Base-by-base conservation (phyloP, 2,888 invertebrate genomes). In the Cephus runcator region DNA sequence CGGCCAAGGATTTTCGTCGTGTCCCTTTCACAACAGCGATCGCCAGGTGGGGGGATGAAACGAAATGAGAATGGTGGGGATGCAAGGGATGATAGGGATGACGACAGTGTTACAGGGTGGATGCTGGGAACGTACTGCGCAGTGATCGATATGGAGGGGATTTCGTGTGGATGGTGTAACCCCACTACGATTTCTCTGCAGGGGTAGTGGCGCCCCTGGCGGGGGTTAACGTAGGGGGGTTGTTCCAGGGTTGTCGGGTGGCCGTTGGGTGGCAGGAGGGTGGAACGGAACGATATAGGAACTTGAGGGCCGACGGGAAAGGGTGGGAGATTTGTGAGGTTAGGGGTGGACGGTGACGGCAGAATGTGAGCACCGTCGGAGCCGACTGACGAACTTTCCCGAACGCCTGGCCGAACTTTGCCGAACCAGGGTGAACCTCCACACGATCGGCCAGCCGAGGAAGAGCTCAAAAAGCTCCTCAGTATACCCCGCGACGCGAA, bases 131-230 rank as follows among this genome's bases (percentile, higher is more conserved):
- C 77, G 82, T 81, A 82, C 84, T 79, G 82, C 81, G 82, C 83
- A 84, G 84, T 88, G 86, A 88, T 89, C 89, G 83, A 89, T 89
- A 88, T 86, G 84, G 84, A 85, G 85, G 86, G 84, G 87, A 33
- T 31, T 33, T 12, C 71, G 31, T 9, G 12, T 31, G 31, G 56
- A 56, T 56, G 56, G 56, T 56, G 6, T 56, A 6, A 56, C 56
- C 56, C 56, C 56, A 56, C 56, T 23, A 56, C 56, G 23, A 3
- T 56, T 56, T 56, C 56, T 23, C 56, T 23, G 33, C 71, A 23
- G 71, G 71, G 71, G 31, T 31, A 34, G 71, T 31, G 12, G 71
- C 31, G 6, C 31, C 31, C 31, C 71, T 31, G 71, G 71, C 30
- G 33, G 71, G 69, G 71, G 69, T 71, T 71, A 56, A 56, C 56